phyloP scores from a whole-genome alignment of 2,113 vertebrate genomes.

The Ciconia boyciana region DNA sequence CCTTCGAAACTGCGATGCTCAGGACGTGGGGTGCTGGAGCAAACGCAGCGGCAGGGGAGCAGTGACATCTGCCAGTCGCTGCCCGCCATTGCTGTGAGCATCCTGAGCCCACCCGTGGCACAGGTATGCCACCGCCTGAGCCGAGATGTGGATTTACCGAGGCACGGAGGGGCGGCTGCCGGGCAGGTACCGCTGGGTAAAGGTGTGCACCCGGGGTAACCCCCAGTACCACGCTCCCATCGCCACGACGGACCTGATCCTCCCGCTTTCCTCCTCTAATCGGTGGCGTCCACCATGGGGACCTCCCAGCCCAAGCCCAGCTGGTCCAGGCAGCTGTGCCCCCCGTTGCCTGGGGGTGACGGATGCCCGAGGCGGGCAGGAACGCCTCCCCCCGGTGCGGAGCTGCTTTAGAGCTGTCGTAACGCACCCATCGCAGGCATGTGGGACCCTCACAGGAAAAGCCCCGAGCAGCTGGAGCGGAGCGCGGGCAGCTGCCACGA shows the following conservation, averaged over 20 bases:
- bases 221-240: accelerated
- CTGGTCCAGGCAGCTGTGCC: background rate
- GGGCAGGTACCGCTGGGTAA: accelerated
- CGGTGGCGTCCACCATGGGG: background rate
- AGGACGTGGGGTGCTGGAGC: accelerated
- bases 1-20: background rate
- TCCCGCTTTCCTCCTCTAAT: background rate
- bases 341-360: background rate
- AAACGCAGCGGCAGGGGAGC: background rate
- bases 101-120: accelerated
- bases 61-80: background rate
- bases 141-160: background rate
- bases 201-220: background rate
- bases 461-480: background rate
- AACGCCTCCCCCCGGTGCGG: background rate
- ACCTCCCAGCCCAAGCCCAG: background rate
- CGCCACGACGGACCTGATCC: accelerated
- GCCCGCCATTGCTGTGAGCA: background rate
- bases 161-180: background rate
- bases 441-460: background rate
- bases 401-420: background rate
- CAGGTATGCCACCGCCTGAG: background rate
- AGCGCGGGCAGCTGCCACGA: background rate
- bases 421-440: background rate
- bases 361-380: background rate